A percentile compares a stretch with the other conserved stretches of the same genome.
Evolutionary conservation across 2,797 vertebrate genomes (phyloP).

Genomic region (Caiman crocodilus): DNA sequence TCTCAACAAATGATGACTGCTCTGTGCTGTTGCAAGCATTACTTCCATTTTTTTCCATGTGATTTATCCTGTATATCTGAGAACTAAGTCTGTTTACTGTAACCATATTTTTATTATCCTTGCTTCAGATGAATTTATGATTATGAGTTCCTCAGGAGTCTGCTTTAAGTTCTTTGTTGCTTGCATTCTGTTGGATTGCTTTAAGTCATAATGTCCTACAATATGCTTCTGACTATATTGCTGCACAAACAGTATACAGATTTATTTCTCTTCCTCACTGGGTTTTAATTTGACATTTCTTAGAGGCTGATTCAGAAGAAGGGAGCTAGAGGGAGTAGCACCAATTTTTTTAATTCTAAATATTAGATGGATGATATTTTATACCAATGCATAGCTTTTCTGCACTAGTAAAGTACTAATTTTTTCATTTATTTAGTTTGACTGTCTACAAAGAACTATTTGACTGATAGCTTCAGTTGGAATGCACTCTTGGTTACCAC

Average conservation of each 20-base stretch:
- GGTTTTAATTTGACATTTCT: slow-evolving; percentile 65
- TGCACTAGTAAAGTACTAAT: slow-evolving; percentile 8
- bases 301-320: slow-evolving; percentile 43
- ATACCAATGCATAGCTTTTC: background rate
- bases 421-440: slow-evolving; percentile 64
- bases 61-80: slow-evolving; percentile 59
- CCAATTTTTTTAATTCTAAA: background rate
- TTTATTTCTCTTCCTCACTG: slow-evolving; percentile 54
- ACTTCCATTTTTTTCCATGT: slow-evolving; percentile 46
- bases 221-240: slow-evolving; percentile 48
- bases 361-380: slow-evolving; percentile 6
- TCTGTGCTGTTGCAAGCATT: background rate
- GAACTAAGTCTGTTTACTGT: slow-evolving; percentile 64
- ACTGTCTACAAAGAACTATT: slow-evolving; percentile 57
- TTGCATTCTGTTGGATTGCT: slow-evolving; percentile 35
- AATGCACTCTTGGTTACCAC: slow-evolving; percentile 20
- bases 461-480: slow-evolving; percentile 50
- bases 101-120: slow-evolving; percentile 75
- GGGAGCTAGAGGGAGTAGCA: slow-evolving; percentile 11
- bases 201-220: slow-evolving; percentile 53
- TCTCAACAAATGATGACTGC: slow-evolving; percentile 1
- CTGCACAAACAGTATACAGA: slow-evolving; percentile 37
- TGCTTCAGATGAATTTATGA: slow-evolving; percentile 72
- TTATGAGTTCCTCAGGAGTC: slow-evolving; percentile 60
- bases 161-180: slow-evolving; percentile 65